phyloP scores from a whole-genome alignment of 2,113 vertebrate genomes.

The Litocranius walleri region DNA sequence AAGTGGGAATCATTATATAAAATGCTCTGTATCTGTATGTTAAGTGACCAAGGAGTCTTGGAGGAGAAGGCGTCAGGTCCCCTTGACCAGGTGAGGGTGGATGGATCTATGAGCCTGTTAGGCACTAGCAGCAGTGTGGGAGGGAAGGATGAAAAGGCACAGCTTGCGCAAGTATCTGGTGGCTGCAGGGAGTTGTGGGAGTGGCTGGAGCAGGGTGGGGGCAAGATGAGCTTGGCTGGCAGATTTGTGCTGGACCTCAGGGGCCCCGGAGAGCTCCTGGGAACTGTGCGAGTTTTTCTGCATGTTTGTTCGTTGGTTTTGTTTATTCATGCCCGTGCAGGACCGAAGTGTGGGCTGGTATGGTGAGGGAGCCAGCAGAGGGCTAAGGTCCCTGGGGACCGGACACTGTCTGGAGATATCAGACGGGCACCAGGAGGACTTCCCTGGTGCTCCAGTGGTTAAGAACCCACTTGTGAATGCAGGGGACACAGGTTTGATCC shows the following conservation, averaged over 20 bases:
- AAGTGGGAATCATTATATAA: not conserved
- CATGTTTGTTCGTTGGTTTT: not conserved
- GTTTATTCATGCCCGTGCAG: not conserved
- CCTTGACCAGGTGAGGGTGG: not conserved
- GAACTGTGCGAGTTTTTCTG: not conserved
- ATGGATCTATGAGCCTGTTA: not conserved
- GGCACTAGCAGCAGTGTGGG: not conserved
- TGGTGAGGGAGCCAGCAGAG: not conserved
- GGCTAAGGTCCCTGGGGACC: not conserved
- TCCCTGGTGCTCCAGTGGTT: not conserved
- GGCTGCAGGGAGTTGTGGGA: not conserved
- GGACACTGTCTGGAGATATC: not conserved
- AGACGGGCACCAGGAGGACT: not conserved
- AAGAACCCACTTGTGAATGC: not conserved
- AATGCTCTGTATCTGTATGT: not conserved
- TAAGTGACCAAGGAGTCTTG: not conserved
- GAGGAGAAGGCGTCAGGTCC: not conserved
- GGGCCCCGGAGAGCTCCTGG: not conserved
- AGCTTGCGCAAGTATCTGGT: accelerated
- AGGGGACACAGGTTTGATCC: not conserved
- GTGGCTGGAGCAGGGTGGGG: not conserved
- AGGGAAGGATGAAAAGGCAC: not conserved
- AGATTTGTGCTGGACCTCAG: not conserved
- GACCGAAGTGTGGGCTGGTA: not conserved
- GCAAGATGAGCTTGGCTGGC: not conserved